Percentiles rank a stretch among this genome's conserved stretches.
phyloP scores from a whole-genome alignment of 2,888 invertebrate genomes.

The Drosophila falleni region DNA sequence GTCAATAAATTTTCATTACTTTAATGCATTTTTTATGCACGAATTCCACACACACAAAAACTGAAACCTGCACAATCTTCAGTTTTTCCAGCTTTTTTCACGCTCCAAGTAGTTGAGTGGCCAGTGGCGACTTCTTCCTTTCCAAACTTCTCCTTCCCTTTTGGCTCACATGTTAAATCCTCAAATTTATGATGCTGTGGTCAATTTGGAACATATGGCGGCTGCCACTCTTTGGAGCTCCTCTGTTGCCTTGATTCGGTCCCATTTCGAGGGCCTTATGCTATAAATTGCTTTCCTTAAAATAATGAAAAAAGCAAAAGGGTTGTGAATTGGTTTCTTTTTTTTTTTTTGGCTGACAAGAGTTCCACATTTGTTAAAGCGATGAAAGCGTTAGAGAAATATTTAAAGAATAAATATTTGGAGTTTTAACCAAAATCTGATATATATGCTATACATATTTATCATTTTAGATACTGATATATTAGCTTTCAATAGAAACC shows the following conservation, averaged over 20 bases:
- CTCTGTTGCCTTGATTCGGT: slow-evolving; percentile 34
- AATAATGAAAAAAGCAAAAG: slow-evolving; percentile 46
- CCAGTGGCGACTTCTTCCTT: slow-evolving; percentile 15
- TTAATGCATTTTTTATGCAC: slow-evolving; percentile 74
- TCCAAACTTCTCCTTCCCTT: neutral
- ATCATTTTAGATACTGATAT: neutral
- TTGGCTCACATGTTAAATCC: slow-evolving; percentile 69
- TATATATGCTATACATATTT: neutral
- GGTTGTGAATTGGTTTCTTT: slow-evolving; percentile 52
- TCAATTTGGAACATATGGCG: slow-evolving; percentile 76
- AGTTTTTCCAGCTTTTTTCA: slow-evolving; percentile 22
- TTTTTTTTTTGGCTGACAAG: neutral
- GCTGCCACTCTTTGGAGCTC: slow-evolving; percentile 50
- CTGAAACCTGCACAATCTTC: slow-evolving; percentile 42
- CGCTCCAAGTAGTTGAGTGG: slow-evolving; percentile 15
- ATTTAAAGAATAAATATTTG: neutral
- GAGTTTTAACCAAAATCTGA: neutral
- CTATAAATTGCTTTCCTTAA: slow-evolving; percentile 60
- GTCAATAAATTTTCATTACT: slow-evolving; percentile 78
- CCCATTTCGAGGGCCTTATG: slow-evolving; percentile 38
- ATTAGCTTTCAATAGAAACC: neutral
- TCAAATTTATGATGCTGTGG: slow-evolving; percentile 76
- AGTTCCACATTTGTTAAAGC: slow-evolving; percentile 3
- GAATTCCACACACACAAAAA: slow-evolving; percentile 7
- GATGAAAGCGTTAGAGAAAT: slow-evolving; percentile 6